phyloP scores from a whole-genome alignment of 2,797 vertebrate species.

The Thalassophryne amazonica region DNA sequence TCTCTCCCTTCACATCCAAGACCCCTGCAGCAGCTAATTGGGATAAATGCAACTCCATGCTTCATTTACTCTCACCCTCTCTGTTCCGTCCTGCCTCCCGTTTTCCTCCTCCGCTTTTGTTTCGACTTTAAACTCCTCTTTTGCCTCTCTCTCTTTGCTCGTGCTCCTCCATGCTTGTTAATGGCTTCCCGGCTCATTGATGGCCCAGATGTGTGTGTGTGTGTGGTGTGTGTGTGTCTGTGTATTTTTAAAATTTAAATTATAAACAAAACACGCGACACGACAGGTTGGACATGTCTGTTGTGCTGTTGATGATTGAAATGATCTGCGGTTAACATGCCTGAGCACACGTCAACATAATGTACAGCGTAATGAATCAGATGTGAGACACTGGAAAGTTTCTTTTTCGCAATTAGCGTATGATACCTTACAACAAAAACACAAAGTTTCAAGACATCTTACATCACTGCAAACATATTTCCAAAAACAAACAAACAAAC shows the following conservation, averaged over 20 bases:
- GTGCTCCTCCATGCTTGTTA: conserved; percentile 56
- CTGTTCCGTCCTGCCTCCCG: conserved; percentile 36
- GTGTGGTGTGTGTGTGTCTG: too few species aligned
- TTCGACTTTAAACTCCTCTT: conserved; percentile 28
- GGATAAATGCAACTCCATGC: conserved; percentile 77
- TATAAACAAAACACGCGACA: conserved; percentile 70
- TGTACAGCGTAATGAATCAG: conserved; percentile 23
- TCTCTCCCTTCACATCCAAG: conserved; percentile 62
- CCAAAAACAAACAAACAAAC: conserved; percentile 42
- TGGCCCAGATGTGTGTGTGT: conserved; percentile 72
- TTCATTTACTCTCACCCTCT: conserved; percentile 67
- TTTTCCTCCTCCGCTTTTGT: conserved; percentile 22
- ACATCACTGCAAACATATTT: conserved; percentile 19
- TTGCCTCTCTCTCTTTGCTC: conserved; percentile 22
- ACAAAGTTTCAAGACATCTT: conserved; percentile 6
- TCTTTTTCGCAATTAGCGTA: conserved; percentile 27
- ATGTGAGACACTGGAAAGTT: conserved; percentile 28
- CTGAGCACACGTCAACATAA: conserved; percentile 5
- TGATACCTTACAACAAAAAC: conserved; percentile 10
- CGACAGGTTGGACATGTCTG: conserved; percentile 53
- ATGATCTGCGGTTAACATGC: conserved; percentile 39
- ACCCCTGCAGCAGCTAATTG: conserved; percentile 79
- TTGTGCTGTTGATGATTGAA: conserved; percentile 43
- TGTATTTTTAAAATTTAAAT: too few species aligned
- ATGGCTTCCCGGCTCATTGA: conserved; percentile 74